Conservation (phyloP, 2,888 invertebrate genomes). For the Amblyjoppa proteus region DNA sequence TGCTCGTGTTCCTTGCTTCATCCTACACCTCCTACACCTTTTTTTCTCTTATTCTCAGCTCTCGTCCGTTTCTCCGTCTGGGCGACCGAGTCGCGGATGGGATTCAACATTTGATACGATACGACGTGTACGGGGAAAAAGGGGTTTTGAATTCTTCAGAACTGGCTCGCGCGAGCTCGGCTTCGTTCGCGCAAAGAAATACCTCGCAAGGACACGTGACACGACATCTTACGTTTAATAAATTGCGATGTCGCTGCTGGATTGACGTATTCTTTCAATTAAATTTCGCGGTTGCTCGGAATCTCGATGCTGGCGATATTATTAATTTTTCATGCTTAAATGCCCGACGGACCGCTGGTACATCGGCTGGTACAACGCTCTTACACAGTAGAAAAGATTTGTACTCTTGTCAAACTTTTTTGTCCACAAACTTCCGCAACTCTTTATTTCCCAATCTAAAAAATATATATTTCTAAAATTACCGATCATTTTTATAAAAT, state of each 20-base stretch:
- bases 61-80: slow-evolving; percentile 17
- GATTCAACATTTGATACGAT: slow-evolving; percentile 54
- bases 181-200: neutral
- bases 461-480: too few species aligned
- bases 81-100: neutral
- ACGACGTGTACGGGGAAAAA: slow-evolving; percentile 66
- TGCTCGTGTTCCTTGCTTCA: slow-evolving; percentile 22
- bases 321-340: neutral
- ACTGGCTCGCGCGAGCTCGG: slow-evolving; percentile 7
- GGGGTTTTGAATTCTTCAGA: slow-evolving; percentile 73
- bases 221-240: neutral
- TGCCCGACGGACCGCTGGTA: neutral
- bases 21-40: slow-evolving; percentile 13
- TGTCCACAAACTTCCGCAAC: too few species aligned
- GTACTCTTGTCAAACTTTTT: too few species aligned
- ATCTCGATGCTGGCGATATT: neutral
- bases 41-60: slow-evolving; percentile 68
- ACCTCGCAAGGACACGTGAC: neutral
- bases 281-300: neutral
- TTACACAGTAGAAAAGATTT: too few species aligned
- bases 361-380: too few species aligned
- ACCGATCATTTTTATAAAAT: too few species aligned
- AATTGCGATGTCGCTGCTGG: neutral
- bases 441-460: too few species aligned
- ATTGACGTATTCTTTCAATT: neutral